phyloP scores from a whole-genome alignment of 2,113 vertebrate species.

The Stegostoma tigrinum region DNA sequence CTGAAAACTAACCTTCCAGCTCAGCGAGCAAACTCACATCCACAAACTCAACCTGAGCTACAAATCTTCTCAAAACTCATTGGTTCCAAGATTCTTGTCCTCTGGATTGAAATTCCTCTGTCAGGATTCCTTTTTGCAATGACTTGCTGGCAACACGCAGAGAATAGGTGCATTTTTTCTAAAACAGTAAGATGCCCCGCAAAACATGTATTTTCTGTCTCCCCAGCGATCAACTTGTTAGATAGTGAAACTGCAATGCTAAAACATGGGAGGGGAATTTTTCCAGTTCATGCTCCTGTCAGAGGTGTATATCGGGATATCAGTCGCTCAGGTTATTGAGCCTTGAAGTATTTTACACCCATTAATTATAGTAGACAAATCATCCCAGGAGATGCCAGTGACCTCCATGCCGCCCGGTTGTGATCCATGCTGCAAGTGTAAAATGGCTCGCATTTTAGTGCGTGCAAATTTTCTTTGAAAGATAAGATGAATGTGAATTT shows the following conservation, averaged over 20 bases:
- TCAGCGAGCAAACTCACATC: too few relatives aligned
- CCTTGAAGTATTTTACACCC: background rate
- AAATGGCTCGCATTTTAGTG: background rate
- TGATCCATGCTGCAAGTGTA: background rate
- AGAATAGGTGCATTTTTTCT: too few relatives aligned
- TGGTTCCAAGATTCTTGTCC: too few relatives aligned
- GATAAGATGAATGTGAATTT: background rate
- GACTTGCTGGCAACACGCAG: too few relatives aligned
- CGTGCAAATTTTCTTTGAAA: background rate
- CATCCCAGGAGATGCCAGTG: background rate
- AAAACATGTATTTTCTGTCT: background rate
- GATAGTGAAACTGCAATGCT: background rate
- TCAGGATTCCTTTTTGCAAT: too few relatives aligned
- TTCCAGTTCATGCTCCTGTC: background rate
- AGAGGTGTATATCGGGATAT: background rate
- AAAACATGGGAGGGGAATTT: background rate
- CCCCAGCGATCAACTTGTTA: background rate
- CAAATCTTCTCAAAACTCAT: too few relatives aligned
- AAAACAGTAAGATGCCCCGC: background rate
- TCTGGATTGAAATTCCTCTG: too few relatives aligned
- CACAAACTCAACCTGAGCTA: too few relatives aligned
- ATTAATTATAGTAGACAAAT: slow-evolving; percentile 12
- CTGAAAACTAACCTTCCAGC: too few relatives aligned
- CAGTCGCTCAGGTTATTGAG: background rate
- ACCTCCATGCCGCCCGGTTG: background rate